A percentile compares a stretch with the other conserved stretches of the same genome.
These are phyloP conservation scores for Litocranius walleri DNA, from an alignment of 2,113 vertebrate genomes.

Conservation along the genomic window DNA sequence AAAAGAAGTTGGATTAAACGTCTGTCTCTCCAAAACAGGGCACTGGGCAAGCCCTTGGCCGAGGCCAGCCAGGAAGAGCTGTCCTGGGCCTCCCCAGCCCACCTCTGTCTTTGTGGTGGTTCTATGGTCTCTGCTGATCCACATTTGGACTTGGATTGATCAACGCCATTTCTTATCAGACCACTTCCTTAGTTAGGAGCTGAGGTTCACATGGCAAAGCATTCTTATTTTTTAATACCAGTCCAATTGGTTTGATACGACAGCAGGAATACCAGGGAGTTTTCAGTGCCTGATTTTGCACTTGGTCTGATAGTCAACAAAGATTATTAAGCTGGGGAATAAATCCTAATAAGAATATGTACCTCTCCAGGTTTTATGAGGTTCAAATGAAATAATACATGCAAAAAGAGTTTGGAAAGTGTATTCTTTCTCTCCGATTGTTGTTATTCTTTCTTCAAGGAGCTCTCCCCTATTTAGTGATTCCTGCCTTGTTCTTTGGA, in stretches of 20 bases:
- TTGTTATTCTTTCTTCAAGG: constrained; percentile 11
- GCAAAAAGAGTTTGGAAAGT: constrained; percentile 5
- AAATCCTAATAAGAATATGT: not conserved
- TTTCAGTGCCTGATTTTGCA: not conserved
- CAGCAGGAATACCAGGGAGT: not conserved
- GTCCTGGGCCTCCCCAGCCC: not conserved
- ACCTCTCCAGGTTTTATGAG: not conserved
- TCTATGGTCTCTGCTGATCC: not conserved
- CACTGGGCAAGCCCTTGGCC: not conserved
- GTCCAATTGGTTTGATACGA: not conserved
- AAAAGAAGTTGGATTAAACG: not conserved
- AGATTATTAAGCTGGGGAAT: not conserved
- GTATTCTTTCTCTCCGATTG: not conserved
- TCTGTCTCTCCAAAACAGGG: not conserved
- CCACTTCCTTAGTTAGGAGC: not conserved
- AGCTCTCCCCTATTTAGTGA: constrained; percentile 5
- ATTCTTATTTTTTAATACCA: not conserved
- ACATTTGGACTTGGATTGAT: not conserved
- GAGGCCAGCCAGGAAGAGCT: not conserved
- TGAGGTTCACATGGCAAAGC: not conserved
- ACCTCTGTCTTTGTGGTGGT: not conserved
- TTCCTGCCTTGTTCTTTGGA: constrained; percentile 45
- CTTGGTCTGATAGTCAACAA: not conserved
- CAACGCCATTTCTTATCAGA: not conserved
- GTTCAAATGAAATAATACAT: not conserved